Evolutionary conservation across 2,113 vertebrate species (phyloP).

Genomic region (Lepus timidus): DNA sequence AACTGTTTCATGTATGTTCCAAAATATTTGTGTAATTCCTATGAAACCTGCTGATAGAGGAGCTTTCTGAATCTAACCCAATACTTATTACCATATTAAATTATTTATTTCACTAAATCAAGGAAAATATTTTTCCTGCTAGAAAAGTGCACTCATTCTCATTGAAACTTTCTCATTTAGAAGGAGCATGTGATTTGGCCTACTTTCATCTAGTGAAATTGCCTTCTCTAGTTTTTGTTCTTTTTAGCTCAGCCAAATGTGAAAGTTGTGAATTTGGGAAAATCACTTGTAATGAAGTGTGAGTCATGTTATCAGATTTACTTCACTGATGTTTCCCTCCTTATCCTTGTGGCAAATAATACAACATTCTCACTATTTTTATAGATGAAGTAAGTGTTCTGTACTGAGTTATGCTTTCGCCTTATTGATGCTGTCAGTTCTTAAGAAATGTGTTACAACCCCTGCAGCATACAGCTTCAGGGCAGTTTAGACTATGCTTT

Average conservation of each 20-base stretch:
- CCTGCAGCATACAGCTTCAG: constrained; percentile 2
- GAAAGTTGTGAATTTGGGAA: constrained; percentile 71
- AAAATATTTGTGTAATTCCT: constrained; percentile 9
- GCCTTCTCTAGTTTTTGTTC: background rate
- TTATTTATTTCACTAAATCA: constrained; percentile 40
- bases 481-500: background rate
- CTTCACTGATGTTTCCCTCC: constrained; percentile 45
- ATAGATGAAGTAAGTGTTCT: constrained; percentile 56
- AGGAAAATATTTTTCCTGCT: constrained; percentile 30
- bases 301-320: constrained; percentile 73
- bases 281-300: constrained; percentile 70
- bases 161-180: background rate
- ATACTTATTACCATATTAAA: background rate
- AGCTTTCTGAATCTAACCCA: background rate
- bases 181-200: constrained; percentile 44
- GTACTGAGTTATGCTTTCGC: constrained; percentile 47
- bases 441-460: constrained; percentile 7
- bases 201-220: constrained; percentile 48
- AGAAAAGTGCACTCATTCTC: background rate
- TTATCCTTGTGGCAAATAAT: constrained; percentile 74
- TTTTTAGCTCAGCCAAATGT: constrained; percentile 68
- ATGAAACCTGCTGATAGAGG: background rate
- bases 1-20: constrained; percentile 36
- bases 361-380: constrained; percentile 60
- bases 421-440: constrained; percentile 33